phyloP scores from a whole-genome alignment of 2,797 vertebrate genomes.

The Sylvilagus floridanus region DNA sequence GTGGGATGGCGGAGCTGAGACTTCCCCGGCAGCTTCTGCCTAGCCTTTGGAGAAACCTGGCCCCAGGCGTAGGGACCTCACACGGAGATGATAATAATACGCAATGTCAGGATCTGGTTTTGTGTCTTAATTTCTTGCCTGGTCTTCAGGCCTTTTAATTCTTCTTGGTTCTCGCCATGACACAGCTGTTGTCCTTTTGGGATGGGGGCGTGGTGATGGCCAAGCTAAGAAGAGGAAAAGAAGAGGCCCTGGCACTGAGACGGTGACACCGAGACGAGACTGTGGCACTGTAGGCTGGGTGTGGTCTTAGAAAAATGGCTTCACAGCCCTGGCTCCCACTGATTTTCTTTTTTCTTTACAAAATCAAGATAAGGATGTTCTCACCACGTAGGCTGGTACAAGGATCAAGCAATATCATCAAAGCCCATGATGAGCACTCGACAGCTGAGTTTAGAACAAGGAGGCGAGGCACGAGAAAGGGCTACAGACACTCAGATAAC shows the following conservation, averaged over 20 bases:
- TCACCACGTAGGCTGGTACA: neutral
- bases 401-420: neutral
- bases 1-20: neutral
- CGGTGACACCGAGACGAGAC: neutral
- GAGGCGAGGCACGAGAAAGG: neutral
- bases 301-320: neutral
- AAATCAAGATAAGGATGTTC: neutral
- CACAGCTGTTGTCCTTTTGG: neutral
- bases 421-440: neutral
- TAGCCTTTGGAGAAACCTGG: neutral
- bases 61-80: neutral
- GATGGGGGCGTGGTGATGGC: neutral
- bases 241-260: neutral
- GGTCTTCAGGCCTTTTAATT: neutral
- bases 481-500: too few relatives aligned
- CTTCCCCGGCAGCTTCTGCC: neutral
- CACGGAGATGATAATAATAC: neutral
- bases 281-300: neutral
- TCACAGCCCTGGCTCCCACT: neutral
- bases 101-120: neutral
- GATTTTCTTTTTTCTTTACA: neutral
- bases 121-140: neutral
- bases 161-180: conserved; percentile 4
- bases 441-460: neutral
- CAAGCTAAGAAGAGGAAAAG: neutral